Percentiles rank a stretch among this genome's conserved stretches.
phyloP scores from a whole-genome alignment of 1,140 invertebrate genomes.

The Ceratoteleas bidentatus region DNA sequence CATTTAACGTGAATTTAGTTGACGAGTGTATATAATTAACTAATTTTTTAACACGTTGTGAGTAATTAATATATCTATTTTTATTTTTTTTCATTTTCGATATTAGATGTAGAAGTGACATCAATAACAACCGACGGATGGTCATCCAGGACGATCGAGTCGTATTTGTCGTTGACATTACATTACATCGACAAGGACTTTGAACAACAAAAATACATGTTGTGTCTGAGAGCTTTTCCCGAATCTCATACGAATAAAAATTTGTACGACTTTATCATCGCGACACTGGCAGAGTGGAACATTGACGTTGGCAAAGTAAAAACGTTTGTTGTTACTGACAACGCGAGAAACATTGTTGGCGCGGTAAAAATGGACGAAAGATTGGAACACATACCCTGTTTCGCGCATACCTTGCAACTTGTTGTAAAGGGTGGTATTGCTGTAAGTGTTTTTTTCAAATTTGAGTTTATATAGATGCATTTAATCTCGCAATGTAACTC shows the following conservation, averaged over 20 bases:
- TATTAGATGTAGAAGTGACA: not conserved
- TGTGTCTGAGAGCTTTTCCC: not conserved
- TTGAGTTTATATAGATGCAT: not conserved
- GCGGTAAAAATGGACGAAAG: not conserved
- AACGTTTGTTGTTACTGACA: not conserved
- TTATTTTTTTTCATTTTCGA: too few relatives aligned
- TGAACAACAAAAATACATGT: not conserved
- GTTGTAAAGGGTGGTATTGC: not conserved
- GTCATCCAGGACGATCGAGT: not conserved
- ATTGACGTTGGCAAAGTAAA: slow-evolving; percentile 3
- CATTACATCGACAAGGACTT: not conserved
- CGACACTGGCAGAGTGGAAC: not conserved
- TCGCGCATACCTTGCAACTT: not conserved
- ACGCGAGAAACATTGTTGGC: slow-evolving; percentile 2
- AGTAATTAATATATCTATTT: too few relatives aligned
- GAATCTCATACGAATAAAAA: not conserved
- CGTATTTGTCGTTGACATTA: not conserved
- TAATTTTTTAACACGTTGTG: too few relatives aligned
- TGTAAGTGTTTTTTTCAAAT: not conserved
- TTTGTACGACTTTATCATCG: not conserved
- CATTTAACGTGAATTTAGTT: too few relatives aligned
- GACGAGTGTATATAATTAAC: too few relatives aligned
- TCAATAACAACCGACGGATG: not conserved
- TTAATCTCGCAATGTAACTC: not conserved
- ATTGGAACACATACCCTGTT: not conserved